Evolutionary conservation across 2,113 vertebrate genomes (phyloP).

Genomic region (Microcebus ravelobensis): DNA sequence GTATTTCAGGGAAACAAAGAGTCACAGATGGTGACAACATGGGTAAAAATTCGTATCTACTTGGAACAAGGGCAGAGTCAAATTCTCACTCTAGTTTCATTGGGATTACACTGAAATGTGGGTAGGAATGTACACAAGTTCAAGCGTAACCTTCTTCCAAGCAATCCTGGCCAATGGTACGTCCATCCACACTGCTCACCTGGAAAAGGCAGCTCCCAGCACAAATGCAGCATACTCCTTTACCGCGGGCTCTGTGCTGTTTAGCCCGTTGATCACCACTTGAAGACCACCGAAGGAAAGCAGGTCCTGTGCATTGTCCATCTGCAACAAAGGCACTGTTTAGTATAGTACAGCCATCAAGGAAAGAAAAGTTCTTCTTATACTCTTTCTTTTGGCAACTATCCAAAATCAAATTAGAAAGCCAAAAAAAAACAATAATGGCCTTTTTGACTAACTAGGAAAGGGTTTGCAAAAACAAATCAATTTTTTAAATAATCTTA

Average conservation of each 20-base stretch:
- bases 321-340: slow-evolving; percentile 84
- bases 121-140: neutral
- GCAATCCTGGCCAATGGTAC: neutral
- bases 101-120: neutral
- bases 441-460: neutral
- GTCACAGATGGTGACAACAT: neutral
- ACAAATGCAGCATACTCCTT: slow-evolving; percentile 94
- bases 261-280: slow-evolving; percentile 90
- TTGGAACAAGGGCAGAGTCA: slow-evolving; percentile 25
- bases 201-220: slow-evolving; percentile 93
- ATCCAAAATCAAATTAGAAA: slow-evolving; percentile 52
- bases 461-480: slow-evolving; percentile 30
- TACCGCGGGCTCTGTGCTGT: slow-evolving; percentile 89
- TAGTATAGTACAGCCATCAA: neutral
- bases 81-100: neutral
- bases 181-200: slow-evolving; percentile 83
- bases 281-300: slow-evolving; percentile 92
- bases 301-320: slow-evolving; percentile 95
- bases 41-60: slow-evolving; percentile 2
- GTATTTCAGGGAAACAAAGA: neutral
- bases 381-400: slow-evolving; percentile 3
- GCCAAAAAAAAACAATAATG: neutral
- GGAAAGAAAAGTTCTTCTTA: neutral
- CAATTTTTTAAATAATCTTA: slow-evolving; percentile 37
- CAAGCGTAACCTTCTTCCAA: neutral